Evolutionary conservation across 2,888 invertebrate genomes (phyloP).

Genomic region (Drosophila putrida): DNA sequence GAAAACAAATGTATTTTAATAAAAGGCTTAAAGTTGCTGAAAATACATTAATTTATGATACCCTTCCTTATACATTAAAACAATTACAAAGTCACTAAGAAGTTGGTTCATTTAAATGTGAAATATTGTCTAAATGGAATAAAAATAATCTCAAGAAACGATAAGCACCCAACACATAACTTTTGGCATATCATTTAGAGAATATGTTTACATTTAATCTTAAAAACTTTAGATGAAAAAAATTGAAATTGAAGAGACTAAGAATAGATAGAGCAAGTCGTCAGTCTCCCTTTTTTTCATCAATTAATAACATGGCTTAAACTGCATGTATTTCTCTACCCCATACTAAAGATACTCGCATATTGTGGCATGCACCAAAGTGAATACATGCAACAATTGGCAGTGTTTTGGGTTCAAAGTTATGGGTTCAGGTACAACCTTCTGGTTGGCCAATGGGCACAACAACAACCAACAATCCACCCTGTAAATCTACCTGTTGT

Average conservation of each 20-base stretch:
- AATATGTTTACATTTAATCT: too few species aligned
- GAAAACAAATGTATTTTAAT: too few species aligned
- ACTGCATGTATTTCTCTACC: neutral
- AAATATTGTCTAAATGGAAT: too few species aligned
- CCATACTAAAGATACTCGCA: neutral
- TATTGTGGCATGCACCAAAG: constrained; percentile 13
- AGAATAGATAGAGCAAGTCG: neutral
- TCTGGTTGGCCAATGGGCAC: constrained; percentile 14
- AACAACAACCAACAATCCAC: constrained; percentile 25
- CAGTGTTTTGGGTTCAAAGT: constrained; percentile 46
- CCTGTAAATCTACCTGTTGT: constrained; percentile 35
- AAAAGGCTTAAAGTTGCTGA: too few species aligned
- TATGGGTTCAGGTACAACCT: constrained; percentile 37
- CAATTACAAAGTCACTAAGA: too few species aligned
- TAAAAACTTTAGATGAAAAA: too few species aligned
- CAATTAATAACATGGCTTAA: neutral
- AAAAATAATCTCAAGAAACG: too few species aligned
- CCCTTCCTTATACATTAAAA: too few species aligned
- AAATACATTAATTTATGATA: too few species aligned
- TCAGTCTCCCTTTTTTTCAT: neutral
- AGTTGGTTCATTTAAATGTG: too few species aligned
- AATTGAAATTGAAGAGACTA: neutral
- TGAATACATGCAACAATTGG: constrained; percentile 24
- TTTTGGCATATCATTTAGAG: too few species aligned
- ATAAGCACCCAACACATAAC: too few species aligned